Conservation (phyloP, 2,888 invertebrate species). For the Agrenia bidenticulata region DNA sequence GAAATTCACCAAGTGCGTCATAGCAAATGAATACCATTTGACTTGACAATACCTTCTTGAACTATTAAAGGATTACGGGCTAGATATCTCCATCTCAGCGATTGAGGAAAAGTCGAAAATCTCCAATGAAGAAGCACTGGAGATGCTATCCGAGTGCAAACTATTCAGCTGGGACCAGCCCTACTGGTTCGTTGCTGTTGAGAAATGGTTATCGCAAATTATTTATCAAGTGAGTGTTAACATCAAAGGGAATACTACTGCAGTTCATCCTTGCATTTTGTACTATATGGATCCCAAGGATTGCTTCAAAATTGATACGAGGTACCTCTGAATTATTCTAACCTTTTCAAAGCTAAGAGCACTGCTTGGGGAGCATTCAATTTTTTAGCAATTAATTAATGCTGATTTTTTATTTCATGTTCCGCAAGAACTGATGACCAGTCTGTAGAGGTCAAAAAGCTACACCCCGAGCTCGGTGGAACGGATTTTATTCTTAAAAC, state of each 20-base stretch:
- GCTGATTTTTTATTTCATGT: too few species aligned
- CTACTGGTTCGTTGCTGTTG: conserved; percentile 14
- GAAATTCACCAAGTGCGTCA: too few species aligned
- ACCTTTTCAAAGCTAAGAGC: too few species aligned
- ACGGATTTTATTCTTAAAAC: conserved; percentile 21
- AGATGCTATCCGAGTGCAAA: conserved; percentile 1
- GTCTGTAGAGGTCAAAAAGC: background rate
- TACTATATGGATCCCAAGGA: conserved; percentile 29
- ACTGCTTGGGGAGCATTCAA: too few species aligned
- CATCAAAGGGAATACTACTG: conserved; percentile 22
- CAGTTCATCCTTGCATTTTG: conserved; percentile 30
- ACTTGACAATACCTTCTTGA: background rate
- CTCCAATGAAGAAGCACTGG: conserved; percentile 10
- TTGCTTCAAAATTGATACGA: too few species aligned
- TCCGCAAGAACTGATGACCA: background rate
- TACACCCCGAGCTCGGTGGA: conserved; percentile 18
- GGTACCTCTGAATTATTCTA: too few species aligned
- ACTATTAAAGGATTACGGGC: conserved; percentile 19
- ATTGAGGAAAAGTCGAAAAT: conserved; percentile 12
- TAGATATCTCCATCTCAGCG: conserved; percentile 22
- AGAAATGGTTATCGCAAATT: conserved; percentile 20
- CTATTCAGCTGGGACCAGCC: conserved; percentile 23
- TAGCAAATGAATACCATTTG: too few species aligned
- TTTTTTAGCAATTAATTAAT: conserved; percentile 8
- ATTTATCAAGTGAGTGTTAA: conserved; percentile 21